These are phyloP conservation scores for Sphenopsis melanotis DNA, from an alignment of 2,797 vertebrate genomes.

Conservation along the genomic window DNA sequence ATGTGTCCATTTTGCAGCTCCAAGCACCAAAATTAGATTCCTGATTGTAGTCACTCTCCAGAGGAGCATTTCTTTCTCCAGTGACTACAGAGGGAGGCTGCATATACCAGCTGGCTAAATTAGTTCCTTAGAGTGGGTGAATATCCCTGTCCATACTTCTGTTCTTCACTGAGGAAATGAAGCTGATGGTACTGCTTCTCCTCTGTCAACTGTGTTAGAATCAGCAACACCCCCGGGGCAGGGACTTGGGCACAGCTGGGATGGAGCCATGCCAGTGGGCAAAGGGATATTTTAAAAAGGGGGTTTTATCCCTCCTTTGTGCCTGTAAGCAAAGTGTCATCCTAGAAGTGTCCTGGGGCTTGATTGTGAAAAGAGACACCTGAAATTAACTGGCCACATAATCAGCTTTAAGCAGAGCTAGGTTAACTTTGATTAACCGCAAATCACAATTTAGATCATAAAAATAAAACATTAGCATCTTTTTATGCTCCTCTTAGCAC, in stretches of 20 bases:
- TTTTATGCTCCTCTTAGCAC: background rate
- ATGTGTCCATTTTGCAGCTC: background rate
- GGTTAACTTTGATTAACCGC: conserved; percentile 30
- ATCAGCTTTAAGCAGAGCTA: background rate
- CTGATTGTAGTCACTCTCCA: background rate
- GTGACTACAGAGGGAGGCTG: background rate
- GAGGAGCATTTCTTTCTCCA: background rate
- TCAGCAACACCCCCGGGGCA: background rate
- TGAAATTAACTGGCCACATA: conserved; percentile 20
- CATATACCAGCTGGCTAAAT: background rate
- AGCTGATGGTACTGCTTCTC: background rate
- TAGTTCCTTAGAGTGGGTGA: background rate
- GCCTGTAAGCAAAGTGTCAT: background rate
- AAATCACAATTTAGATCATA: conserved; percentile 25
- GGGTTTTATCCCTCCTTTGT: background rate
- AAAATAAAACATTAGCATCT: conserved; percentile 22
- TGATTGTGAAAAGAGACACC: background rate
- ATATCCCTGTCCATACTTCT: background rate
- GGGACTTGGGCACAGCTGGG: background rate
- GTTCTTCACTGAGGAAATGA: background rate
- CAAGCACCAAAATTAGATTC: background rate
- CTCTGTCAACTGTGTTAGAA: background rate
- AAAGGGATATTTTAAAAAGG: background rate
- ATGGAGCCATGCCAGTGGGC: accelerated
- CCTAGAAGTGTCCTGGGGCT: background rate